A percentile compares a stretch with the other conserved stretches of the same genome.
These are phyloP conservation scores for Acronicta aceris DNA, from an alignment of 2,888 invertebrate species.

Conservation along the genomic window DNA sequence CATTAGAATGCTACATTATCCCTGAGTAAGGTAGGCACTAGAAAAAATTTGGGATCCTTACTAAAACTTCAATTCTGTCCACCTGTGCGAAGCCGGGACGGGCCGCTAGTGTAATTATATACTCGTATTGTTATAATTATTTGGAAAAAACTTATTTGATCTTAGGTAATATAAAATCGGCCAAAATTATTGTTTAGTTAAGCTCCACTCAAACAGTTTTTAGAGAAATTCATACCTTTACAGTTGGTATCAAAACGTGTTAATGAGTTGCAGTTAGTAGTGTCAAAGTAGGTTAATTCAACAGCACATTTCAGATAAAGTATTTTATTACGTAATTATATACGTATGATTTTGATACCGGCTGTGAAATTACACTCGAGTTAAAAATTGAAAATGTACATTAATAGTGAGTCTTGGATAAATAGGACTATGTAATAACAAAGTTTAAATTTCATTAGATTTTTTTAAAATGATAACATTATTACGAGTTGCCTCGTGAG, in stretches of 20 bases:
- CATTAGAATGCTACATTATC: too few relatives aligned
- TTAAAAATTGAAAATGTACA: not conserved
- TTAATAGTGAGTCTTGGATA: slow-evolving; percentile 18
- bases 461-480: too few relatives aligned
- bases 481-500: too few relatives aligned
- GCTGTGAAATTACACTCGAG: slow-evolving; percentile 6
- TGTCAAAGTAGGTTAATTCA: not conserved
- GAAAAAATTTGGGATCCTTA: too few relatives aligned
- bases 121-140: too few relatives aligned
- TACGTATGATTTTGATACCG: slow-evolving; percentile 16
- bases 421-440: too few relatives aligned
- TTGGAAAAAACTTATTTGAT: too few relatives aligned
- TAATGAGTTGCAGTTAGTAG: slow-evolving; percentile 2
- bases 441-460: too few relatives aligned
- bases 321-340: not conserved
- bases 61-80: too few relatives aligned
- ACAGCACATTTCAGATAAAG: not conserved
- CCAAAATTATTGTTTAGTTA: slow-evolving; percentile 12
- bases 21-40: too few relatives aligned
- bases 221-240: not conserved
- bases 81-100: too few relatives aligned
- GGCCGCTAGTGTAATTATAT: too few relatives aligned
- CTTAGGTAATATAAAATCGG: not conserved
- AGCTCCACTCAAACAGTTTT: slow-evolving; percentile 1
- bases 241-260: slow-evolving; percentile 23